Evolutionary conservation across 2,797 vertebrate genomes (phyloP), one percentile per base, ranked within the genome.

Genomic region (Peromyscus aztecus): DNA sequence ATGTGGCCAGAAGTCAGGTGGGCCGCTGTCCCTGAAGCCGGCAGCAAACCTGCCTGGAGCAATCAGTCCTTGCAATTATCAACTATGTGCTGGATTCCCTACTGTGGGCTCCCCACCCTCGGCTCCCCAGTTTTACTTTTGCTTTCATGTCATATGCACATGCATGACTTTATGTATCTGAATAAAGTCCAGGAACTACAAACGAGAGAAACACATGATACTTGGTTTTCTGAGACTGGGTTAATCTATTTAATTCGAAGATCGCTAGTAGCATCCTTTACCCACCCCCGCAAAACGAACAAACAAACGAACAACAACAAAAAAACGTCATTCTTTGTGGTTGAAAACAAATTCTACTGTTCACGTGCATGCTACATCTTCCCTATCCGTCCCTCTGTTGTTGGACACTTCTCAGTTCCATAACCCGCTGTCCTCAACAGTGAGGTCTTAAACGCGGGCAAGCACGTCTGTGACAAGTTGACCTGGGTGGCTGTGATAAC

Each of bases 1-100:
- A 7, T 31, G 96, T 95, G 97, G 82, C 37, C 46, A 37, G 40
- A 73, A 67, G 46, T 10, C 29, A 69, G 83, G 29, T 11, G 19
- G 2, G 2, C 49, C 6, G 69, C 11, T 11, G 86, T 23, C 37
- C 61, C 4, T 0, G 57, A 37, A 23, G 12, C 34, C 0, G 2
- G 31, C 29, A 0, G 24, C 43, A 52, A 55, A 37, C 14, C 0
- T 0, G 23, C 23, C n/a, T 21, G 65, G 24, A 37, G 9, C 23
- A 6, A 27, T 4, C 6, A 37, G 65, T 21, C 29, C 17, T 7
- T 6, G 40, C 13, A 55, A 27, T 24, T 31, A 31, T 8, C 4
- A 31, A 19, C 1, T 4, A 19, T 52, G 4, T 24, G 43, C 3
- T 0, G 10, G 16, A 65, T 24, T 34, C 43, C 7, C 6, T 67